A percentile compares a stretch with the other conserved stretches of the same genome.
These are phyloP conservation scores for Caradrina kadenii DNA, from an alignment of 2,888 invertebrate genomes.

Conservation along the genomic window DNA sequence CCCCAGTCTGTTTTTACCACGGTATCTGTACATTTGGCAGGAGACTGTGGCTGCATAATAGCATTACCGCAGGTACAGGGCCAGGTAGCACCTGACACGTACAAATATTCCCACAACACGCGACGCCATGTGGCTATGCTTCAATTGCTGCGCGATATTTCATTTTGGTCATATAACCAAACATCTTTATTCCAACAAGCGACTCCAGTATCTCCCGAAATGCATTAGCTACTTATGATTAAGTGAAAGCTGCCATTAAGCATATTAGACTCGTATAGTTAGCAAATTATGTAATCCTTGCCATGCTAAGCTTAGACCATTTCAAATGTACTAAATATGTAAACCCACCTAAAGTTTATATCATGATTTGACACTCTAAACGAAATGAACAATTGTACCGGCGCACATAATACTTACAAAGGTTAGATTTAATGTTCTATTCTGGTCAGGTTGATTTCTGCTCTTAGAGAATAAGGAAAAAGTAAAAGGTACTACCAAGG, in stretches of 20 bases:
- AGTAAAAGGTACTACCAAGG: slow-evolving; percentile 3
- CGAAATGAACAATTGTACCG: background rate
- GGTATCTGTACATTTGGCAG: slow-evolving; percentile 55
- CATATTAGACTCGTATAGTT: slow-evolving; percentile 15
- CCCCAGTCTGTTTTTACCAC: slow-evolving; percentile 42
- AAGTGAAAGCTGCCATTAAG: slow-evolving; percentile 30
- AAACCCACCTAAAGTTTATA: background rate
- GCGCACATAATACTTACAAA: slow-evolving; percentile 1
- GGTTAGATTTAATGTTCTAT: slow-evolving; percentile 19
- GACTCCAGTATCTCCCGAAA: slow-evolving; percentile 4
- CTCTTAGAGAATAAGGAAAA: background rate
- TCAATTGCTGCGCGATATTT: slow-evolving; percentile 42
- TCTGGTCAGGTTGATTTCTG: slow-evolving; percentile 4
- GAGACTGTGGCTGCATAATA: slow-evolving; percentile 67
- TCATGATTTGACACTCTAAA: background rate
- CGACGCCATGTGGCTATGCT: slow-evolving; percentile 54
- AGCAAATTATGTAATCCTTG: slow-evolving; percentile 17
- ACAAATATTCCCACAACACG: slow-evolving; percentile 72
- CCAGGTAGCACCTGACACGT: slow-evolving; percentile 83
- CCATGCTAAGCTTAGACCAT: slow-evolving; percentile 6
- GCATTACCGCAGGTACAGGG: slow-evolving; percentile 79
- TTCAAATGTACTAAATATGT: background rate
- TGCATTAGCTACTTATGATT: slow-evolving; percentile 11
- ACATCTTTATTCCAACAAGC: slow-evolving; percentile 6
- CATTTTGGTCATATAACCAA: slow-evolving; percentile 14